Evolutionary conservation across 2,888 invertebrate genomes (phyloP).

Genomic region (Spatulosminthurus flaviceps): DNA sequence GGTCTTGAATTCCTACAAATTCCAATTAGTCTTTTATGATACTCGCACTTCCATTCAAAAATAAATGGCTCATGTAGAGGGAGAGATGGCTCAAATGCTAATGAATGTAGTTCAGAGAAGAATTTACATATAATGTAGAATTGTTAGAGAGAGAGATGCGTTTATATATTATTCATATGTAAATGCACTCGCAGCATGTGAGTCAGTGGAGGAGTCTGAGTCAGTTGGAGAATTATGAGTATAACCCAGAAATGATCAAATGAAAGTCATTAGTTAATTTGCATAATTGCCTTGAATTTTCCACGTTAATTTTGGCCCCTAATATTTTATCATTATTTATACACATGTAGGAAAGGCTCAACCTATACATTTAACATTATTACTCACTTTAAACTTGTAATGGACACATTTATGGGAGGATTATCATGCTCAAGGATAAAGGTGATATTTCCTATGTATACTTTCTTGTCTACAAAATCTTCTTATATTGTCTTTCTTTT

Average conservation of each 20-base stretch:
- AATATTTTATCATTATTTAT: slow-evolving; percentile 36
- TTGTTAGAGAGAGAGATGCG: no score
- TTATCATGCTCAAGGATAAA: background rate
- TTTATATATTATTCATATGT: no score
- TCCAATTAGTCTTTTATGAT: background rate
- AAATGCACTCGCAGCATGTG: no score
- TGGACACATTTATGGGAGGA: slow-evolving; percentile 9
- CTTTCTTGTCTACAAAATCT: background rate
- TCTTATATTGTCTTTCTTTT: no score
- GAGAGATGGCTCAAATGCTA: background rate
- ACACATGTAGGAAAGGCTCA: background rate
- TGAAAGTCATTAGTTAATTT: slow-evolving; percentile 42
- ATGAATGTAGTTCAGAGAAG: background rate
- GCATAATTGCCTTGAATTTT: slow-evolving; percentile 42
- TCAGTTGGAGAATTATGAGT: background rate
- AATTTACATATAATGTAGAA: no score
- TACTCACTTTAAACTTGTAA: background rate
- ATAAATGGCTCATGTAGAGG: background rate
- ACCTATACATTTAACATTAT: background rate
- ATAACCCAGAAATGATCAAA: slow-evolving; percentile 35
- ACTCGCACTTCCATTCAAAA: background rate
- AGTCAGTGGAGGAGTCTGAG: background rate
- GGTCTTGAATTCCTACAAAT: no score
- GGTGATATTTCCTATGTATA: background rate
- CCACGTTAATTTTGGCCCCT: slow-evolving; percentile 31